These are phyloP conservation scores for Brenthis ino DNA, from an alignment of 2,888 invertebrate genomes.

Conservation along the genomic window DNA sequence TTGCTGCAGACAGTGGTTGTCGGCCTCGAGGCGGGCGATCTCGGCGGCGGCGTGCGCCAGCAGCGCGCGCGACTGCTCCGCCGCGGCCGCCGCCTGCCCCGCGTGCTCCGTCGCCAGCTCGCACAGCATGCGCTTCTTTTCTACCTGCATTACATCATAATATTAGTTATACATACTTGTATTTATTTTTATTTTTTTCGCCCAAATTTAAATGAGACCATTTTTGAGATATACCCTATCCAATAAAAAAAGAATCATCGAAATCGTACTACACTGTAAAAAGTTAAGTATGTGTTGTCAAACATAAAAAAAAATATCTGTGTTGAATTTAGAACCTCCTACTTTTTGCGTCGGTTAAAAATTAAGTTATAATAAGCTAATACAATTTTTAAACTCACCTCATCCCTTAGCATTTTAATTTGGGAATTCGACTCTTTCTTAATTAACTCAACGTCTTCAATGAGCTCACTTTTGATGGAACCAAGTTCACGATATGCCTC, in stretches of 20 bases:
- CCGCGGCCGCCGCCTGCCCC: conserved; percentile 65
- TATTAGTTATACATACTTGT: no score
- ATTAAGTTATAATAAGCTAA: neutral
- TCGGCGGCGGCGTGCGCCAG: conserved; percentile 66
- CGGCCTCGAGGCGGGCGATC: conserved; percentile 64
- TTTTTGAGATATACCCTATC: no score
- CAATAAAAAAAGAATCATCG: no score
- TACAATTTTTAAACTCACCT: conserved; percentile 52
- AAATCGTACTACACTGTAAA: no score
- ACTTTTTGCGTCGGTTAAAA: neutral
- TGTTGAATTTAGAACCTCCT: neutral
- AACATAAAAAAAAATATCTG: no score
- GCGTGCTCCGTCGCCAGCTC: conserved; percentile 69
- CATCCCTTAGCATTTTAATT: conserved; percentile 67
- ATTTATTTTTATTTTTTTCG: no score
- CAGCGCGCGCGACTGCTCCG: conserved; percentile 67
- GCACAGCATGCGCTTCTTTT: conserved; percentile 65
- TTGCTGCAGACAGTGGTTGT: conserved; percentile 62
- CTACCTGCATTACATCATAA: conserved; percentile 52
- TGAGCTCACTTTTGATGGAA: conserved; percentile 70
- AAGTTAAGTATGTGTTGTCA: no score
- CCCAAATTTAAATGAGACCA: no score
- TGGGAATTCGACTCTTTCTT: conserved; percentile 72
- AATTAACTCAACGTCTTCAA: conserved; percentile 73
- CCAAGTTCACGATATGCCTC: conserved; percentile 76